Evolutionary conservation across 2,888 invertebrate species (phyloP), one percentile per base, ranked within the genome.

Genomic region (Zaprionus obscuricornis): DNA sequence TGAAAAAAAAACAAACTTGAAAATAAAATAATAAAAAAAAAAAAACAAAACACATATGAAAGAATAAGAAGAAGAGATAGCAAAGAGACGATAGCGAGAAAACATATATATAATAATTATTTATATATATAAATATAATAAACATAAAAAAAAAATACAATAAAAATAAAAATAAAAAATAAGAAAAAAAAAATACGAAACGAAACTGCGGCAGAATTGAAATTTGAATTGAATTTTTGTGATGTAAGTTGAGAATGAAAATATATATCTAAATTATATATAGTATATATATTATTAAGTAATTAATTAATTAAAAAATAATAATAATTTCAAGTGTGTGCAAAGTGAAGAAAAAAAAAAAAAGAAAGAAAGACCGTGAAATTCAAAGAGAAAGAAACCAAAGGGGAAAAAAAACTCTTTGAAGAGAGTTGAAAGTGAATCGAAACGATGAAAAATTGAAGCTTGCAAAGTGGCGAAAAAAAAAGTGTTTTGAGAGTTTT

Each of bases 181-280:
- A 27, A 8, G 13, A 62, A 58, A 33, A 47, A 50, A 43, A 58
- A 54, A 39, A 46, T 63, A 47, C 17, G 36, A 71, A 59, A 54
- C 72, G 66, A 74, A 85, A 78, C 67, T 68, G 78, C 71, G 73
- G 67, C 86, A 69, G 70, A 77, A 66, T 66, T 71, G 55, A 71
- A 54, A 76, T 63, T 74, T 63, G 67, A 75, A 76, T 83, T 83
- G 67, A 82, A 62, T 51, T 64, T 71, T 84, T 84, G 85, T 84
- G 71, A 86, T 86, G 79, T 82, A 82, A 86, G 82, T 78, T 65
- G 57, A 50, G 56, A 24, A 42, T n/a, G n/a, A 40, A 43, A 50
- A 58, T 37, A 16, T 27, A 36, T 39, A 36, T 7, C 17, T 4
- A 18, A 8, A 14, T 7, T 31, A 37, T 29, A 27, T 8, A 33